A percentile compares a stretch with the other conserved stretches of the same genome.
phyloP scores from a whole-genome alignment of 2,888 invertebrate genomes.

The Brachyopa scutellaris region DNA sequence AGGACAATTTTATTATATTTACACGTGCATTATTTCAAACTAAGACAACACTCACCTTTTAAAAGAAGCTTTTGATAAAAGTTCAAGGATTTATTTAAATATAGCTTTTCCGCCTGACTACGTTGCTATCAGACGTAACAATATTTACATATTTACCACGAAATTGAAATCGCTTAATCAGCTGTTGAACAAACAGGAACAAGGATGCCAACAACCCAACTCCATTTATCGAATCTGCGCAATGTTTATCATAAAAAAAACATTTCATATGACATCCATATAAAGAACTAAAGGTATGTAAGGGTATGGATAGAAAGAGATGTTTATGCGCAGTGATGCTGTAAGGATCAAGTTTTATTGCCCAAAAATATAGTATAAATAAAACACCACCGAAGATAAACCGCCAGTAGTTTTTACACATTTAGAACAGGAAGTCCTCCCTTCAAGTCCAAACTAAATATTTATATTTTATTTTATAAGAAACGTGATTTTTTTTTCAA shows the following conservation, averaged over 20 bases:
- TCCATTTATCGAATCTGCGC: background rate
- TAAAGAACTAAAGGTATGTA: background rate
- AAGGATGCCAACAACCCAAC: background rate
- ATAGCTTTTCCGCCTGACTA: background rate
- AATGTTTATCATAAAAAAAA: background rate
- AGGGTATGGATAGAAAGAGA: background rate
- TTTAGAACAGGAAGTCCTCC: background rate
- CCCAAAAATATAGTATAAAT: constrained; percentile 11
- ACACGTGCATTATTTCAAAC: constrained; percentile 11
- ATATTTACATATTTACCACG: background rate
- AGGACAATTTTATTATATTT: background rate
- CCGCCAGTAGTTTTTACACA: constrained; percentile 20
- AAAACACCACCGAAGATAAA: constrained; percentile 6
- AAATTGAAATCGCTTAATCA: background rate
- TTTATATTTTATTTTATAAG: background rate
- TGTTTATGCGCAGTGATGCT: constrained; percentile 35
- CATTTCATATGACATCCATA: background rate
- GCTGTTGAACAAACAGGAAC: constrained; percentile 4
- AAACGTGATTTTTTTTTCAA: too few relatives aligned
- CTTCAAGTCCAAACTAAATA: background rate
- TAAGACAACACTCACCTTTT: background rate
- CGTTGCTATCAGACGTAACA: background rate
- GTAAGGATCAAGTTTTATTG: background rate
- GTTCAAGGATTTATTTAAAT: constrained; percentile 19
- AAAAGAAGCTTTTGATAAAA: background rate